phyloP scores from a whole-genome alignment of 2,888 invertebrate species.

The Drosophila mimica region DNA sequence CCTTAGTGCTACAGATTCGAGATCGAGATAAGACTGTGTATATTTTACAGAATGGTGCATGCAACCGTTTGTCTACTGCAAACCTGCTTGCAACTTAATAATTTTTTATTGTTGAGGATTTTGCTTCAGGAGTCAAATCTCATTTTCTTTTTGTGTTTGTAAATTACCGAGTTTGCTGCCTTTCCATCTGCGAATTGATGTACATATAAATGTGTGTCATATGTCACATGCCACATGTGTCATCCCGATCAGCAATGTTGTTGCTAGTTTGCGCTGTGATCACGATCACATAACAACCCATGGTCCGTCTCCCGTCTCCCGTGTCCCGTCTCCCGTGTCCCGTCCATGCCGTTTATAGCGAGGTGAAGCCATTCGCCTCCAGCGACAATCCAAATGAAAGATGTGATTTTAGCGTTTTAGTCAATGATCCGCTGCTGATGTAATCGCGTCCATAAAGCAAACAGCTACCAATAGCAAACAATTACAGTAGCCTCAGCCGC shows the following conservation, averaged over 20 bases:
- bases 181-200: neutral
- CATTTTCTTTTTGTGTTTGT: neutral
- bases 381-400: constrained; percentile 47
- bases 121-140: neutral
- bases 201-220: neutral
- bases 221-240: neutral
- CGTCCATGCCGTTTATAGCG: constrained; percentile 46
- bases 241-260: neutral
- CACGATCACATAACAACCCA: constrained; percentile 40
- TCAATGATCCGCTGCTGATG: constrained; percentile 59
- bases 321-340: constrained; percentile 4
- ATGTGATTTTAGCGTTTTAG: constrained; percentile 38
- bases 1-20: neutral
- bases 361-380: constrained; percentile 37
- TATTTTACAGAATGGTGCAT: neutral
- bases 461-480: constrained; percentile 66
- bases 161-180: neutral
- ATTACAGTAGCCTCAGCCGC: constrained; percentile 55
- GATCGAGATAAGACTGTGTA: neutral
- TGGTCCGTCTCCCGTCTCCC: constrained; percentile 6
- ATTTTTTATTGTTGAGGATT: neutral
- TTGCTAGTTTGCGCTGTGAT: neutral
- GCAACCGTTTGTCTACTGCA: neutral
- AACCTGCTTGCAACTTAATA: neutral
- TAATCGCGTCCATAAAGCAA: constrained; percentile 70